Evolutionary conservation across 2,888 invertebrate genomes (phyloP).

Genomic region (Leptopilina drosophilae): DNA sequence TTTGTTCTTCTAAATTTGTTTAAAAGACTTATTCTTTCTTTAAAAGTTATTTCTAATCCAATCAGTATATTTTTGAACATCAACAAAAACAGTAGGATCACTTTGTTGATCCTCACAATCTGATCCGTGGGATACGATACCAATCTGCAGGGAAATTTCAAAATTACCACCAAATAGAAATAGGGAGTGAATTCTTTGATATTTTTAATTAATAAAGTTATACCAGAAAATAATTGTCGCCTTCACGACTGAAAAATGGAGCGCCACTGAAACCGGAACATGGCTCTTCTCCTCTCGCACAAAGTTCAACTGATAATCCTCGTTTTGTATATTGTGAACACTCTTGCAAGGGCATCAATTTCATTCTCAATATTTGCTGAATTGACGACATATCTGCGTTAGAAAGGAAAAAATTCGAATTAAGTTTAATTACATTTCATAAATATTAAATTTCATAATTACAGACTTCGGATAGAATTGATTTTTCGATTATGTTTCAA

Average conservation of each 20-base stretch:
- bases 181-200: not conserved
- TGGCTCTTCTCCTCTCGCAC: constrained; percentile 86
- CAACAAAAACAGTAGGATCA: constrained; percentile 87
- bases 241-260: constrained; percentile 82
- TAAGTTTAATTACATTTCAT: too few relatives aligned
- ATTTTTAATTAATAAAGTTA: constrained; percentile 42
- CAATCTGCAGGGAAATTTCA: constrained; percentile 79
- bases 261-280: constrained; percentile 90
- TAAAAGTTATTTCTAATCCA: constrained; percentile 86
- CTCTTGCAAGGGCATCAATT: constrained; percentile 82
- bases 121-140: constrained; percentile 88
- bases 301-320: constrained; percentile 83
- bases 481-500: too few relatives aligned
- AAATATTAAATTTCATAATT: too few relatives aligned
- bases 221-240: constrained; percentile 83
- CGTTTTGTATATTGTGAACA: constrained; percentile 82
- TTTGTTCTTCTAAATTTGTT: not conserved
- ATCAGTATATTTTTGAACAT: constrained; percentile 84
- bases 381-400: constrained; percentile 67
- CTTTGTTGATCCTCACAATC: constrained; percentile 86
- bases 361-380: constrained; percentile 83
- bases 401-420: not conserved
- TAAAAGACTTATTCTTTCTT: constrained; percentile 19
- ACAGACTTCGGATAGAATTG: too few relatives aligned
- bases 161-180: not conserved